Percentiles rank a stretch among this genome's conserved stretches.
These are phyloP conservation scores for Neodiprion pinetum DNA, from an alignment of 1,140 invertebrate species.

Conservation along the genomic window DNA sequence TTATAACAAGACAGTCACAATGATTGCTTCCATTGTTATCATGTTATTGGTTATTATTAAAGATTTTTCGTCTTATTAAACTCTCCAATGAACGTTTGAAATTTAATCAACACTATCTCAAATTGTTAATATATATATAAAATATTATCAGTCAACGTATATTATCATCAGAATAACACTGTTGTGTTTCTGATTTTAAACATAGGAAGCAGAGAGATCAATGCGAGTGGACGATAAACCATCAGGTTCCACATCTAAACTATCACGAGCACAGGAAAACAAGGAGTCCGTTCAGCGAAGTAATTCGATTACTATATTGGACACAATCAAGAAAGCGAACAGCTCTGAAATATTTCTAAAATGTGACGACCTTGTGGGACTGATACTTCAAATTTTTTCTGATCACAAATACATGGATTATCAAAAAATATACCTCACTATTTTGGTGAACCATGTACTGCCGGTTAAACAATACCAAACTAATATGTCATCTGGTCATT, in stretches of 20 bases:
- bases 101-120: too few species aligned
- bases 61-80: too few species aligned
- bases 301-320: conserved; percentile 22
- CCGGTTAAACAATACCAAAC: conserved; percentile 36
- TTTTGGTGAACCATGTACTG: conserved; percentile 39
- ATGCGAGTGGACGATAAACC: conserved; percentile 21
- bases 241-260: not conserved
- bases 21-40: too few species aligned
- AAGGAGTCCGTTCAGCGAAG: conserved; percentile 24
- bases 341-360: conserved; percentile 30
- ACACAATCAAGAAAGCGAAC: conserved; percentile 33
- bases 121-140: too few species aligned
- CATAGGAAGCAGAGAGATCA: conserved; percentile 37
- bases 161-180: conserved; percentile 3
- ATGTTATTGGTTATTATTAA: too few species aligned
- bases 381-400: conserved; percentile 38
- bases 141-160: not conserved
- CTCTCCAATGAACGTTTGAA: too few species aligned
- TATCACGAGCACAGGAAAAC: conserved; percentile 18
- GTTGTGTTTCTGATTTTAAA: not conserved
- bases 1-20: too few species aligned
- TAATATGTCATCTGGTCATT: conserved; percentile 34
- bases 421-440: conserved; percentile 40
- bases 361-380: conserved; percentile 30
- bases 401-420: conserved; percentile 31